Evolutionary conservation across 35 echinoderm and acorn worm species (phyloP).

Genomic region (Ophioderma brevispina): DNA sequence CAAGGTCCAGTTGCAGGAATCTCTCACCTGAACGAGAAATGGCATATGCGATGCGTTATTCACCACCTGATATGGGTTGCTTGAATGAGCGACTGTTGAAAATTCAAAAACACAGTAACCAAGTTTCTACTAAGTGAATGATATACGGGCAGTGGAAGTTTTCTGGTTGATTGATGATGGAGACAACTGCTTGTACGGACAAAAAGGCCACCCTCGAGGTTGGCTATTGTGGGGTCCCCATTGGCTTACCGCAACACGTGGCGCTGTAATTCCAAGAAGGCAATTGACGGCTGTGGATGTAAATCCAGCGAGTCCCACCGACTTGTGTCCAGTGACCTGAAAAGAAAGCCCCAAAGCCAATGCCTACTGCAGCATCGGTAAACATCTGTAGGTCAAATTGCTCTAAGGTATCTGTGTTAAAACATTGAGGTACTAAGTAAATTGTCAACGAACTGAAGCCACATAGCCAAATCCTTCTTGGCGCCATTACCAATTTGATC

Average conservation of each 20-base stretch:
- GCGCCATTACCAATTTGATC: no score
- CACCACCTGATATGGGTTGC: constrained; percentile 7
- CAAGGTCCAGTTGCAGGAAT: constrained; percentile 13
- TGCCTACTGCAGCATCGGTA: constrained; percentile 27
- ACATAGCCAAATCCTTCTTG: no score
- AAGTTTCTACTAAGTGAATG: constrained; percentile 12
- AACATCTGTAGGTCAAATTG: constrained; percentile 5
- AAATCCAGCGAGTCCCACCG: neutral
- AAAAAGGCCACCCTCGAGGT: neutral
- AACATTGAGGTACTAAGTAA: no score
- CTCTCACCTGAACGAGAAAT: constrained; percentile 22
- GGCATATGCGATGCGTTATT: constrained; percentile 23
- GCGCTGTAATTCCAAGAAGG: constrained; percentile 23
- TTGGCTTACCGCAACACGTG: no score
- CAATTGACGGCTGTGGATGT: neutral
- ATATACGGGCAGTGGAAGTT: constrained; percentile 23
- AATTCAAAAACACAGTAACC: neutral
- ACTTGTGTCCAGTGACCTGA: neutral
- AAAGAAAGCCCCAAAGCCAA: constrained; percentile 41
- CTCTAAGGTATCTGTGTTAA: no score
- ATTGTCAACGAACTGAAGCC: no score
- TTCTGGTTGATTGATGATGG: constrained; percentile 25
- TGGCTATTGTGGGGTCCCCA: constrained; percentile 9
- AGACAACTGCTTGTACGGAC: constrained; percentile 35
- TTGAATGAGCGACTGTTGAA: constrained; percentile 10